phyloP scores from a whole-genome alignment of 2,888 invertebrate species.

The Aproaerema taeniolella region DNA sequence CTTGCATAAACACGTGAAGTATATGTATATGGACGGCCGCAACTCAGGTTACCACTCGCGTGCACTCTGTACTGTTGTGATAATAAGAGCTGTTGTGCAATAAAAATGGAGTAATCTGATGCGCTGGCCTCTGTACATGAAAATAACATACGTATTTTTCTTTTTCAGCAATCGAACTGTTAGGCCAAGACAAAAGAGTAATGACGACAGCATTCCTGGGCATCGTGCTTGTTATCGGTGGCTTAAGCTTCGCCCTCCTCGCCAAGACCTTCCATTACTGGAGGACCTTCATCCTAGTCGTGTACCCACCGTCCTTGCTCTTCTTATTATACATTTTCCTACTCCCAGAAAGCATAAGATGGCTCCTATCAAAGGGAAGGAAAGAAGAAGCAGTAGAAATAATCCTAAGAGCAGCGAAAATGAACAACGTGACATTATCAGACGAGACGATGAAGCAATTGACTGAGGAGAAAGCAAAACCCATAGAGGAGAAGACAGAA shows the following conservation, averaged over 20 bases:
- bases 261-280: conserved; percentile 85
- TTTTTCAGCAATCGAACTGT: conserved; percentile 63
- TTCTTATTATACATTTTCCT: conserved; percentile 83
- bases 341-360: conserved; percentile 86
- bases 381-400: conserved; percentile 81
- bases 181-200: conserved; percentile 64
- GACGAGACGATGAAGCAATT: conserved; percentile 62
- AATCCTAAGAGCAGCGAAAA: conserved; percentile 79
- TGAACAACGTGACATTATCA: conserved; percentile 74
- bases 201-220: conserved; percentile 62
- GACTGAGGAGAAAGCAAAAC: conserved; percentile 49
- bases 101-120: no score
- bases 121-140: no score
- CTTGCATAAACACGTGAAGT: no score
- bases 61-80: no score
- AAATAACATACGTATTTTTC: no score
- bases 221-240: conserved; percentile 81
- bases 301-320: conserved; percentile 83
- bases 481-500: conserved; percentile 37
- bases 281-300: conserved; percentile 81
- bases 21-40: no score
- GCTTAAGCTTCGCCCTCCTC: conserved; percentile 80
- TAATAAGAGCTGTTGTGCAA: no score
- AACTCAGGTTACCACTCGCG: no score
- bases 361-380: conserved; percentile 84